phyloP scores from a whole-genome alignment of 2,113 vertebrate species.

The Amblyornis subalaris region DNA sequence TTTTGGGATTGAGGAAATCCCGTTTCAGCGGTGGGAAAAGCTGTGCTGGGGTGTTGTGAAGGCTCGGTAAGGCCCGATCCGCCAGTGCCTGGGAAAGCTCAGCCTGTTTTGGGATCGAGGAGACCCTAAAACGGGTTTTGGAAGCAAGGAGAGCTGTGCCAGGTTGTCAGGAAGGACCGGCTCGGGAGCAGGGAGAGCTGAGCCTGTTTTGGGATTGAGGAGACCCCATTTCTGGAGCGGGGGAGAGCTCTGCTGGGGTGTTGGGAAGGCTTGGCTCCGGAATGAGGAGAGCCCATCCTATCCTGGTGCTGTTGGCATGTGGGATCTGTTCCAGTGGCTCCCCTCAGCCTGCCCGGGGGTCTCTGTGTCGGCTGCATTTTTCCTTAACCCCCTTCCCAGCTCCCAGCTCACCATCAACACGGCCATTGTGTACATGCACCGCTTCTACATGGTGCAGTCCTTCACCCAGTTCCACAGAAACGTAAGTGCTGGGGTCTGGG shows the following conservation, averaged over 20 bases:
- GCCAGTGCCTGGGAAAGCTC: not conserved
- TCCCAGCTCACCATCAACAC: slow-evolving; percentile 96
- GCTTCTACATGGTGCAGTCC: slow-evolving; percentile 97
- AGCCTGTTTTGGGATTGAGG: not conserved
- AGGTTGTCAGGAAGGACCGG: no score
- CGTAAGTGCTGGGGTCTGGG: slow-evolving; percentile 72
- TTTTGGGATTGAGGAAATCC: not conserved
- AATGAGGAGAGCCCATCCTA: not conserved
- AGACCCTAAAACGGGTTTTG: rapidly evolving
- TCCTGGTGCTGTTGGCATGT: rapidly evolving
- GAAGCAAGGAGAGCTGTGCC: not conserved
- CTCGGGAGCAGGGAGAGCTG: not conserved
- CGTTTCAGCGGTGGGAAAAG: not conserved
- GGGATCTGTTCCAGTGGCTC: not conserved
- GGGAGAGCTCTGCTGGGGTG: not conserved
- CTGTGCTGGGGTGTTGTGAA: not conserved
- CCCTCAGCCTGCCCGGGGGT: no score
- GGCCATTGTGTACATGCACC: slow-evolving; percentile 96
- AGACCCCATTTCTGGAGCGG: not conserved
- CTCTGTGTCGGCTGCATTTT: not conserved
- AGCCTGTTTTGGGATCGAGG: not conserved
- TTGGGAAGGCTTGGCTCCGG: not conserved
- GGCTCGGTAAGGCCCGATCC: no score
- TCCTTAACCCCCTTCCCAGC: slow-evolving; percentile 77
- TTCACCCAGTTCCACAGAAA: slow-evolving; percentile 93